These are phyloP conservation scores for Rhyzopertha dominica DNA, from an alignment of 1,140 invertebrate species.

Conservation along the genomic window DNA sequence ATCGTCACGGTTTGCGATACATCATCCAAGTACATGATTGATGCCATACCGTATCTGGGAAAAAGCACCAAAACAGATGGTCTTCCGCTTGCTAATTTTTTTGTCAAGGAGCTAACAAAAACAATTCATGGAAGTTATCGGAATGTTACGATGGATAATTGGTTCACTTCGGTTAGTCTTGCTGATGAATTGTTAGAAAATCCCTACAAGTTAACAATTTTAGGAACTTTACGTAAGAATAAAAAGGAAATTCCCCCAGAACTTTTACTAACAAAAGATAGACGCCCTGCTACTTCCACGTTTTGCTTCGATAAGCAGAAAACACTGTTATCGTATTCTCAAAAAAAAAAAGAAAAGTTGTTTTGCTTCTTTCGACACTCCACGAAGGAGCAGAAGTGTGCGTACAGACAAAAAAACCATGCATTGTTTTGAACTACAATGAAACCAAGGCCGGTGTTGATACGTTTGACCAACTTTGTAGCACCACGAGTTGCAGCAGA, in stretches of 20 bases:
- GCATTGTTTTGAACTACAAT: too few relatives aligned
- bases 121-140: slow-evolving; percentile 35
- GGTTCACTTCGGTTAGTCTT: slow-evolving; percentile 42
- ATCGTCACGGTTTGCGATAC: slow-evolving; percentile 36
- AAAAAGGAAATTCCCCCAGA: slow-evolving; percentile 39
- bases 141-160: slow-evolving; percentile 46
- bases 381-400: too few relatives aligned
- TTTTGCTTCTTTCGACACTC: too few relatives aligned
- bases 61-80: slow-evolving; percentile 30
- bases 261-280: slow-evolving; percentile 2
- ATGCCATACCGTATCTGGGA: slow-evolving; percentile 38
- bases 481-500: too few relatives aligned
- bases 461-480: too few relatives aligned
- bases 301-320: too few relatives aligned
- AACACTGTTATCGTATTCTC: too few relatives aligned
- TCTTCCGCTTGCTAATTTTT: slow-evolving; percentile 31
- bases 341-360: too few relatives aligned
- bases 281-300: too few relatives aligned
- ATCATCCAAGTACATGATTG: slow-evolving; percentile 39
- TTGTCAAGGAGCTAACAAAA: slow-evolving; percentile 20
- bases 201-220: slow-evolving; percentile 37
- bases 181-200: slow-evolving; percentile 28
- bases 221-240: slow-evolving; percentile 37
- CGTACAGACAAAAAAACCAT: too few relatives aligned
- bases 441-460: too few relatives aligned